Conservation (phyloP, 2,888 invertebrate genomes). For the Dromius quadrimaculatus region DNA sequence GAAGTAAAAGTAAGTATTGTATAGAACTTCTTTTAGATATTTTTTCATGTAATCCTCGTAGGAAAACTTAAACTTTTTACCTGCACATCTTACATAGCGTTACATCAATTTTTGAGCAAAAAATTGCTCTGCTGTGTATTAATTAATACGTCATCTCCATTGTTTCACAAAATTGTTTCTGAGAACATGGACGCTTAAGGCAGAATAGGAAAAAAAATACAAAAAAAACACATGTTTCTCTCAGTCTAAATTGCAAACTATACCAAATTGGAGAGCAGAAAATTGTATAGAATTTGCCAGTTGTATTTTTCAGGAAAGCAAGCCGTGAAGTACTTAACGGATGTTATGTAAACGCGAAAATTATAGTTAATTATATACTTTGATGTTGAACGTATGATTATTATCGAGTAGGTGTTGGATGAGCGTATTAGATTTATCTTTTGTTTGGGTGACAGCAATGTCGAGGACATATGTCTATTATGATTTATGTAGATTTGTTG, state of each 20-base stretch:
- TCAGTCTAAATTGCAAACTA: constrained; percentile 35
- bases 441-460: constrained; percentile 8
- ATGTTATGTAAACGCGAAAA: constrained; percentile 44
- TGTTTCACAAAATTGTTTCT: constrained; percentile 42
- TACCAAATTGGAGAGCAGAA: constrained; percentile 44
- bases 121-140: constrained; percentile 26
- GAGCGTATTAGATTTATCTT: neutral
- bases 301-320: constrained; percentile 41
- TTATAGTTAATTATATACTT: constrained; percentile 34
- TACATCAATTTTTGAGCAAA: no score
- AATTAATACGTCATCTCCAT: constrained; percentile 39
- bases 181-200: constrained; percentile 17
- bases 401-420: constrained; percentile 11
- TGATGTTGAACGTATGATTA: no score
- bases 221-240: constrained; percentile 25
- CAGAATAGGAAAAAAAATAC: constrained; percentile 22
- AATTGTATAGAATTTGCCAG: constrained; percentile 47
- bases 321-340: constrained; percentile 22
- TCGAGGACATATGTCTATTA: constrained; percentile 12
- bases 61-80: no score
- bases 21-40: no score
- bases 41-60: no score
- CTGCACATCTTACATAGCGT: no score
- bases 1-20: no score
- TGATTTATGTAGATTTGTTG: constrained; percentile 22